Conservation (phyloP, 2,113 vertebrate genomes). For the Condylura cristata region DNA sequence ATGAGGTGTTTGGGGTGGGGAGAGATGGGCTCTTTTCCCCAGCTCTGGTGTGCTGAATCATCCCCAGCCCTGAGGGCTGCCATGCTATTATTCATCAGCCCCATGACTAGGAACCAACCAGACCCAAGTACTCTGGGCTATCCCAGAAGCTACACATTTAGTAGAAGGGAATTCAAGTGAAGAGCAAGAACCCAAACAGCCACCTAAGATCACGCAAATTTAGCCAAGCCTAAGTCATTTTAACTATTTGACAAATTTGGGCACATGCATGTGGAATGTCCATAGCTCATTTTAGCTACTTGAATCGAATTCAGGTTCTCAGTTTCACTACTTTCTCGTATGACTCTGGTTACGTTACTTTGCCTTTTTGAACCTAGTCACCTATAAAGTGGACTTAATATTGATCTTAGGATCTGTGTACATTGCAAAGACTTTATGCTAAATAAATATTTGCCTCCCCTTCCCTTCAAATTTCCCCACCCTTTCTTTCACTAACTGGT, state of each 20-base stretch:
- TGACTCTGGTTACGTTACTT: not conserved
- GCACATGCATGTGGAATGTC: too few relatives aligned
- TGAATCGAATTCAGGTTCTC: not conserved
- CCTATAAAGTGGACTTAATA: not conserved
- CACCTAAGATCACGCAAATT: not conserved
- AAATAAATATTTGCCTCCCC: not conserved
- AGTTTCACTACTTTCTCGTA: not conserved
- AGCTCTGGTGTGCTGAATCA: constrained; percentile 69
- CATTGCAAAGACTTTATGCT: not conserved
- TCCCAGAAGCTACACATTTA: constrained; percentile 33
- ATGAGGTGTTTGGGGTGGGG: constrained; percentile 66
- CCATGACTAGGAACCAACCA: constrained; percentile 32
- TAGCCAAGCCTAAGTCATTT: not conserved
- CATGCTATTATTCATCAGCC: constrained; percentile 47
- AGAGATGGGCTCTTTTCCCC: constrained; percentile 35
- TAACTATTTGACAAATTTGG: not conserved
- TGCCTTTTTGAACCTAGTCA: not conserved
- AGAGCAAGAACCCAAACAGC: not conserved
- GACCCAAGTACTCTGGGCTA: not conserved
- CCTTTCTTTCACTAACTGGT: not conserved
- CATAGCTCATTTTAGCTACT: not conserved
- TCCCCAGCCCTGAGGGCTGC: constrained; percentile 24
- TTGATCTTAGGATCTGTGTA: not conserved
- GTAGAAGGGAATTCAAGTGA: not conserved
- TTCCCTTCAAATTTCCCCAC: not conserved